Percentiles rank a stretch among this genome's conserved stretches.
Conservation (phyloP, 1,140 invertebrate species). For the Pemphigus obesinymphae region DNA sequence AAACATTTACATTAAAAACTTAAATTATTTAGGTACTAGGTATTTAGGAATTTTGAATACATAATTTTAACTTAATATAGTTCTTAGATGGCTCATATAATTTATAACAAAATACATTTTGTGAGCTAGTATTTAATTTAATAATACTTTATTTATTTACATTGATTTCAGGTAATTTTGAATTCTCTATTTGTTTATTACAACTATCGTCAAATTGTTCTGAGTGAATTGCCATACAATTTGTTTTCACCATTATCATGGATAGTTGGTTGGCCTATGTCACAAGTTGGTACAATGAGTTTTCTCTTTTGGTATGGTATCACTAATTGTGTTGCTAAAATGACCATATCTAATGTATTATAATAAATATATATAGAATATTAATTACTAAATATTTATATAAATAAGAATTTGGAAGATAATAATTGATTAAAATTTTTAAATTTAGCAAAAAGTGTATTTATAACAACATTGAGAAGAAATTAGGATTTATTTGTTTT, state of each 20-base stretch:
- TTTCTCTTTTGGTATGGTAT: slow-evolving; percentile 23
- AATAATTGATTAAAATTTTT: neutral
- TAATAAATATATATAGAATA: neutral
- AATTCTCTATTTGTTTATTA: slow-evolving; percentile 5
- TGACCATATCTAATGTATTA: neutral
- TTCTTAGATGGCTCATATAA: neutral
- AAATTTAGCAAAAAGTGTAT: neutral
- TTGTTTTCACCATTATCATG: slow-evolving; percentile 30
- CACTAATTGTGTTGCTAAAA: slow-evolving; percentile 18
- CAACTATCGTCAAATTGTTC: neutral
- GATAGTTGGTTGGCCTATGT: slow-evolving; percentile 5
- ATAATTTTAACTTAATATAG: too few species aligned
- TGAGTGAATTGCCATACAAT: neutral
- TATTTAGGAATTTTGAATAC: too few species aligned
- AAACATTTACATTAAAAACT: too few species aligned
- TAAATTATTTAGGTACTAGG: too few species aligned
- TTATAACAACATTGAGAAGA: neutral
- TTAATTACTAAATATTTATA: too few species aligned
- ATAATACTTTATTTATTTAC: too few species aligned
- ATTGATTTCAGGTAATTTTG: neutral
- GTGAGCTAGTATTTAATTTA: neutral
- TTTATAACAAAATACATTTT: neutral
- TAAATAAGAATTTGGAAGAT: neutral
- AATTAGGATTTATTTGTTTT: neutral
- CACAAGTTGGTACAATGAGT: slow-evolving; percentile 3